A percentile compares a stretch with the other conserved stretches of the same genome.
These are phyloP conservation scores for Ptycholaimellus sp. DNA, from an alignment of 2,888 invertebrate genomes.

Conservation along the genomic window DNA sequence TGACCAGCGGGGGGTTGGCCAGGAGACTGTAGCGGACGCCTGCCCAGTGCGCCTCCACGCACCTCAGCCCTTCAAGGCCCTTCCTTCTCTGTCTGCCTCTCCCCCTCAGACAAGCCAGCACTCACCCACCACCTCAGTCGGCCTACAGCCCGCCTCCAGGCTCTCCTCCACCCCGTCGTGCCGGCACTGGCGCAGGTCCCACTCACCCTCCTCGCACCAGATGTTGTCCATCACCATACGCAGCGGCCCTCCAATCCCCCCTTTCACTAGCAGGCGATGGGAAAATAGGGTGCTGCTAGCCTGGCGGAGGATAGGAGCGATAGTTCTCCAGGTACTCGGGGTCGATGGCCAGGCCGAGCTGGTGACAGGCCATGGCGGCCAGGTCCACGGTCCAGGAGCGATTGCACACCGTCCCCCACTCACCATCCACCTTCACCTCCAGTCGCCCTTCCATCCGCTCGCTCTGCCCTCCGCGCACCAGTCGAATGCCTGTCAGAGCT, in stretches of 20 bases:
- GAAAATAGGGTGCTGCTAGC: background rate
- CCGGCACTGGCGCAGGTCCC: slow-evolving; percentile 58
- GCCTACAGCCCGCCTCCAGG: slow-evolving; percentile 25
- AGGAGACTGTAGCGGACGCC: slow-evolving; percentile 67
- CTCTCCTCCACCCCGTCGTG: slow-evolving; percentile 46
- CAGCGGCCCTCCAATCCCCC: slow-evolving; percentile 18
- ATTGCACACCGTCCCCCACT: slow-evolving; percentile 92
- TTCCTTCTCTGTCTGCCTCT: background rate
- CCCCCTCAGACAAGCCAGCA: too few relatives aligned
- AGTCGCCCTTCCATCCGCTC: slow-evolving; percentile 46
- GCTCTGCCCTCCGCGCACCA: slow-evolving; percentile 19
- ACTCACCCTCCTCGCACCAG: slow-evolving; percentile 51
- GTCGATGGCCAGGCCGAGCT: slow-evolving; percentile 69
- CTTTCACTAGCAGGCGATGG: slow-evolving; percentile 11
- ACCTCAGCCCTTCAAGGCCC: slow-evolving; percentile 15
- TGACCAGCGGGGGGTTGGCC: slow-evolving; percentile 38
- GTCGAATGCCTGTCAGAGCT: slow-evolving; percentile 14
- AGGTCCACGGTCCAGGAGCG: slow-evolving; percentile 76
- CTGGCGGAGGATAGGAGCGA: slow-evolving; percentile 24
- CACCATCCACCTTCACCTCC: slow-evolving; percentile 49
- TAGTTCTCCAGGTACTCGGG: slow-evolving; percentile 46
- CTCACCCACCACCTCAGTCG: slow-evolving; percentile 30
- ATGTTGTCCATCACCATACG: slow-evolving; percentile 44
- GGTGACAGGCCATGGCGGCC: slow-evolving; percentile 78
- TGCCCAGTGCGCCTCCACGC: slow-evolving; percentile 69